phyloP scores from a whole-genome alignment of 2,113 vertebrate genomes.

The Amazona vittata region DNA sequence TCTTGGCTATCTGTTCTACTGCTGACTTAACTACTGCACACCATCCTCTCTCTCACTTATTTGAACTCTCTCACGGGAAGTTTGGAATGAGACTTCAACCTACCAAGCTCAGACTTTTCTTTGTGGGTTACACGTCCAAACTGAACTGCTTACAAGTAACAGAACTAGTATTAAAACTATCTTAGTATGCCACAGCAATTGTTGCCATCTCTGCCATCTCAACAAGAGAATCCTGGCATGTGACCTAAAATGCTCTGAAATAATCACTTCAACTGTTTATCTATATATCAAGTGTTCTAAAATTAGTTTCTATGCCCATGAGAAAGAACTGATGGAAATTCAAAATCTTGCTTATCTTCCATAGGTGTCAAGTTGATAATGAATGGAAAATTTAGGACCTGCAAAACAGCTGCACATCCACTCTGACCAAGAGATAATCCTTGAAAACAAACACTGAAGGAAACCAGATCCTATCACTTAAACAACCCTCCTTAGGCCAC shows the following conservation, averaged over 20 bases:
- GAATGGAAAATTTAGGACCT: conserved; percentile 60
- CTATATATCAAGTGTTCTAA: conserved; percentile 3
- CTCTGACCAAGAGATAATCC: conserved; percentile 32
- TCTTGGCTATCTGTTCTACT: not conserved
- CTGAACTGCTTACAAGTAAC: not conserved
- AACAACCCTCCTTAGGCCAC: conserved; percentile 1
- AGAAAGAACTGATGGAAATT: conserved; percentile 1
- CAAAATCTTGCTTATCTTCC: conserved; percentile 1
- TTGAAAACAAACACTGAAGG: conserved; percentile 42
- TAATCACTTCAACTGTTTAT: not conserved
- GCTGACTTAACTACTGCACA: not conserved
- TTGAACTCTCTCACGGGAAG: not conserved
- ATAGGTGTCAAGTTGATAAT: conserved; percentile 46
- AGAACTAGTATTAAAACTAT: not conserved
- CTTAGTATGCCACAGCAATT: not conserved
- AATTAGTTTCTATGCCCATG: conserved; percentile 1
- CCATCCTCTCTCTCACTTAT: not conserved
- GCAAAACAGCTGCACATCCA: not conserved
- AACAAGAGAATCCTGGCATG: not conserved
- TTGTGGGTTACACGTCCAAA: not conserved
- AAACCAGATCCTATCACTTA: conserved; percentile 36
- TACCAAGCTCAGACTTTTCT: not conserved
- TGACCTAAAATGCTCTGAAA: not conserved
- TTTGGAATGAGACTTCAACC: not conserved
- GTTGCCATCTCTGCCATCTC: not conserved